Evolutionary conservation across 2,797 vertebrate genomes (phyloP), one percentile per base, ranked within the genome.

Genomic region (Diplodus sargus): DNA sequence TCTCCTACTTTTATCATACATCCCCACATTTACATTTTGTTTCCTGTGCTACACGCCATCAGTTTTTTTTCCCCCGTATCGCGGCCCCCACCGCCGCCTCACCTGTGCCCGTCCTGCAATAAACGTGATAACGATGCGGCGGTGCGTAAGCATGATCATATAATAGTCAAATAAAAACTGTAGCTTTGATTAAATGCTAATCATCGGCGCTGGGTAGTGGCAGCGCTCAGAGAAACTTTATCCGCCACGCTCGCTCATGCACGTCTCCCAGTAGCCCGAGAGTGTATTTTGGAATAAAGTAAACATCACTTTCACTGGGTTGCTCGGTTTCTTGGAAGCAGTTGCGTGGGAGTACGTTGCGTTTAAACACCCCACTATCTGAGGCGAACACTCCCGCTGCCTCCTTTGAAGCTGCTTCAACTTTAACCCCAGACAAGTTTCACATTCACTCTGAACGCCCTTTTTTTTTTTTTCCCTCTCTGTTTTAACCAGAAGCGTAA

Each of bases 341-440:
- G 72, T 67, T 82, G 86, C 77, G 87, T 87, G 84, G 86, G 87
- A 87, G 87, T 78, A 63, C 12, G 67, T 62, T 84, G 79, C 76
- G 70, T 88, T 90, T 77, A 78, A 89, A 85, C 73, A 73, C 71
- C 76, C 65, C 71, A 61, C 83, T 75, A 87, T 90, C 81, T 85
- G 73, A 81, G 68, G 76, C 34, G 16, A 83, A 65, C 74, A 65
- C 74, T 76, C 73, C 85, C 18, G 61, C 69, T 72, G 76, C 68
- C 72, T 84, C 58, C 73, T 85, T 91, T 88, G 85, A 89, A 89
- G 83, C 78, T 56, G 73, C 64, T 52, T 88, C 84, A 87, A 68
- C 88, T 88, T 89, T 74, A 81, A 90, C 86, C 70, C n/a, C 65
- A 52, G 73, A 72, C 81, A 74, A 81, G 63, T 85, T 85, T 85